These are phyloP conservation scores for Criorhina ranunculi DNA, from an alignment of 2,888 invertebrate species.

Conservation along the genomic window DNA sequence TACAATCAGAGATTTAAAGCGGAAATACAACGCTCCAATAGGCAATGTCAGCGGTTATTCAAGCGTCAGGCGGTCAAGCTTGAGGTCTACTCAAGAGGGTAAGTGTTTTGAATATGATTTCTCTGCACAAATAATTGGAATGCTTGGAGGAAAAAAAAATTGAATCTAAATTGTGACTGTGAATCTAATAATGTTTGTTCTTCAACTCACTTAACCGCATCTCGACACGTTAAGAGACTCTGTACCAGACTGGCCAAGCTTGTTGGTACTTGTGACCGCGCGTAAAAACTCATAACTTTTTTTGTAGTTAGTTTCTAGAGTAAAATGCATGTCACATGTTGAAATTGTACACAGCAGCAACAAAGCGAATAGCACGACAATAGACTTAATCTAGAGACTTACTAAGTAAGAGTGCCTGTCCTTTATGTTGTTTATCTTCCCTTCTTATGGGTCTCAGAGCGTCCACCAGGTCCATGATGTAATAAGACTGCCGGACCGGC, in stretches of 20 bases:
- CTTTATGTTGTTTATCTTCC: not conserved
- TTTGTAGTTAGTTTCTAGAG: not conserved
- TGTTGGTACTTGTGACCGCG: too few species aligned
- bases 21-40: constrained; percentile 90
- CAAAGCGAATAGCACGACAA: not conserved
- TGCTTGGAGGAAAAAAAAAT: constrained; percentile 17
- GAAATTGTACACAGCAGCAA: not conserved
- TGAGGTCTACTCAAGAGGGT: constrained; percentile 97
- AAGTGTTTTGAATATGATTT: constrained; percentile 82
- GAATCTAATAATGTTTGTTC: not conserved
- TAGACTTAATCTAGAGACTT: too few species aligned
- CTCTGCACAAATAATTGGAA: constrained; percentile 14
- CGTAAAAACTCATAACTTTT: not conserved
- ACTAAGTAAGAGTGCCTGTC: too few species aligned
- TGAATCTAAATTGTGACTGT: not conserved
- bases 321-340: not conserved
- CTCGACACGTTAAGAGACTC: not conserved
- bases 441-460: too few species aligned
- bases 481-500: too few species aligned
- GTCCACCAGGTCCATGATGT: too few species aligned
- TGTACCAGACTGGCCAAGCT: not conserved
- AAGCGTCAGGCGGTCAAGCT: constrained; percentile 95
- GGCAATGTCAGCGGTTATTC: constrained; percentile 93
- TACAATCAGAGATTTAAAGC: constrained; percentile 93
- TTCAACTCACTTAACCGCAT: not conserved